Percentiles rank a stretch among this genome's conserved stretches.
phyloP scores from a whole-genome alignment of 1,140 invertebrate genomes.

The Lepidotrigona ventralis region DNA sequence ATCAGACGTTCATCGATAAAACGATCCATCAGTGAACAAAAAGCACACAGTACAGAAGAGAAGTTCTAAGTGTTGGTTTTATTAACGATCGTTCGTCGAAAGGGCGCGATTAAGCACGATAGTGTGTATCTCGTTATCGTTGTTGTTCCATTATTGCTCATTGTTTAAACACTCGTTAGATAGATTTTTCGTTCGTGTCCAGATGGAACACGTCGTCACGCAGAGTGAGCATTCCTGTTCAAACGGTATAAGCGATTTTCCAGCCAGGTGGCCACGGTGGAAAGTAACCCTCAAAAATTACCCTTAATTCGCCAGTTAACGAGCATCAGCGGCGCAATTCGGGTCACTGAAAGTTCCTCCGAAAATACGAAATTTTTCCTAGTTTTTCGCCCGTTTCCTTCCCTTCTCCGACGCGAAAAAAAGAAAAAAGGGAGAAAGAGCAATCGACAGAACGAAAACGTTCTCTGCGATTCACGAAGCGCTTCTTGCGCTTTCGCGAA shows the following conservation, averaged over 20 bases:
- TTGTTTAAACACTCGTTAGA: neutral
- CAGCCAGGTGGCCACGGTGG: neutral
- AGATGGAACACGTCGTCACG: neutral
- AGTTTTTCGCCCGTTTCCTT: constrained; percentile 5
- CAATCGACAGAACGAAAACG: constrained; percentile 27
- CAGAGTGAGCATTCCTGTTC: neutral
- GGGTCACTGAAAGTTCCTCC: constrained; percentile 48
- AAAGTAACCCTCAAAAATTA: constrained; percentile 43
- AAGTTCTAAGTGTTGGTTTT: too few species aligned
- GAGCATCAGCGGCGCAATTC: constrained; percentile 53
- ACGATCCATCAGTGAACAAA: neutral
- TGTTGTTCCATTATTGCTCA: neutral
- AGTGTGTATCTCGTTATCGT: neutral
- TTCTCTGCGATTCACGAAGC: neutral
- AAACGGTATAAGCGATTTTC: constrained; percentile 14
- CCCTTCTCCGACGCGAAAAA: neutral
- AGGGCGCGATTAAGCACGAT: too few species aligned
- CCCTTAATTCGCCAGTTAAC: constrained; percentile 53
- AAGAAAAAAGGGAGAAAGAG: neutral
- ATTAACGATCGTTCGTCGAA: too few species aligned
- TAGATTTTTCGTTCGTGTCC: neutral
- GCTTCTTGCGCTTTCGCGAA: neutral
- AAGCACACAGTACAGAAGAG: neutral
- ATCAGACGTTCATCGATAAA: neutral
- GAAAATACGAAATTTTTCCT: constrained; percentile 15